Percentiles rank a stretch among this genome's conserved stretches.
Conservation (phyloP, 2,888 invertebrate species). For the Spialia ferax region DNA sequence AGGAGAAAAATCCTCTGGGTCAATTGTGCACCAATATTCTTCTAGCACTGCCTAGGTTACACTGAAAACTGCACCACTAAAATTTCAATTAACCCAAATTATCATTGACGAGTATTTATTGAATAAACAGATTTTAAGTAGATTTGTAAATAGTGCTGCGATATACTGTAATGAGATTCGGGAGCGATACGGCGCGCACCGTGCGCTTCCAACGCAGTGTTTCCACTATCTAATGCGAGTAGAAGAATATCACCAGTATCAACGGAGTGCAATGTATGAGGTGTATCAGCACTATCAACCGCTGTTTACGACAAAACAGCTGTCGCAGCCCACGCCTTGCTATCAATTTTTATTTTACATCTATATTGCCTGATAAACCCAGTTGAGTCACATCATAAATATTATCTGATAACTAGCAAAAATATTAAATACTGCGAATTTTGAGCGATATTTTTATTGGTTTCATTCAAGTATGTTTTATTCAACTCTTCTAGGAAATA, state of each 20-base stretch:
- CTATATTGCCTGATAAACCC: neutral
- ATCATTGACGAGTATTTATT: no score
- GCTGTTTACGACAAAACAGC: conserved; percentile 5
- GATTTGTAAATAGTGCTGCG: no score
- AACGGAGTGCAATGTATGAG: neutral
- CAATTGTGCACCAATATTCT: no score
- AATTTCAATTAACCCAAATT: no score
- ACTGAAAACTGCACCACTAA: no score
- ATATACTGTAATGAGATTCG: no score
- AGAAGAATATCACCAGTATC: no score
- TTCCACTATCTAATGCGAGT: neutral
- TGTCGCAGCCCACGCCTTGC: neutral
- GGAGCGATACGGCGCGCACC: neutral
- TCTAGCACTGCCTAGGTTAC: no score
- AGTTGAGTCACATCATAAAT: conserved; percentile 1
- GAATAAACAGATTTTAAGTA: no score
- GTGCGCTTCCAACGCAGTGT: neutral
- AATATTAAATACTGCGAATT: neutral
- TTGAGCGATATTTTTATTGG: conserved; percentile 1
- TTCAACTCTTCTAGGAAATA: no score
- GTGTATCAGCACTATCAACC: neutral
- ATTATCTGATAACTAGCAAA: conserved; percentile 1
- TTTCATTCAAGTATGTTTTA: no score
- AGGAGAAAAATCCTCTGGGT: no score
- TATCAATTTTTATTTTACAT: conserved; percentile 2